phyloP scores from a whole-genome alignment of 2,113 vertebrate species.

The Mixornis gularis region DNA sequence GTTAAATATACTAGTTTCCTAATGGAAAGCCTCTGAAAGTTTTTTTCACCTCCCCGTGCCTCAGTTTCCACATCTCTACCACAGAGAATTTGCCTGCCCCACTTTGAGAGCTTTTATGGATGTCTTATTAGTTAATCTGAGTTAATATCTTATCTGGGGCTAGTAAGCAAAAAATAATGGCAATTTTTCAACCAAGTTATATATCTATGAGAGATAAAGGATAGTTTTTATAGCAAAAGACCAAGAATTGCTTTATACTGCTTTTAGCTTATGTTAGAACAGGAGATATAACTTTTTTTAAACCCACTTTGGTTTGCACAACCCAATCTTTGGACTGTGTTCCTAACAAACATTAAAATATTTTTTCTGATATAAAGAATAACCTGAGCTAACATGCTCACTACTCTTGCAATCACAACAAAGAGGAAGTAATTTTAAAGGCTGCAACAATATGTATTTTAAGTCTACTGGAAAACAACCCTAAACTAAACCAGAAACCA shows the following conservation, averaged over 20 bases:
- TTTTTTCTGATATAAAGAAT: not conserved
- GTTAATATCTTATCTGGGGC: not conserved
- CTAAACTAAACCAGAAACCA: not conserved
- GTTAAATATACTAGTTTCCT: not conserved
- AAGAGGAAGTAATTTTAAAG: not conserved
- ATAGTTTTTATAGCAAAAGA: not conserved
- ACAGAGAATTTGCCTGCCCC: not conserved
- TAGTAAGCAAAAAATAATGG: not conserved
- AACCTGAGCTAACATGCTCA: not conserved
- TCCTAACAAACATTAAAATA: not conserved
- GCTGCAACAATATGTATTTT: not conserved
- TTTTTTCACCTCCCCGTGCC: not conserved
- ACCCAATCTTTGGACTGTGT: not conserved
- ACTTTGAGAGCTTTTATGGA: not conserved
- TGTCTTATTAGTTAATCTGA: not conserved
- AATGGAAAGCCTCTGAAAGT: not conserved
- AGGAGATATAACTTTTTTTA: not conserved
- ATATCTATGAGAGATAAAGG: not conserved
- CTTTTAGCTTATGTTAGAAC: not conserved
- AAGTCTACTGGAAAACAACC: not conserved
- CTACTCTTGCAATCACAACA: not conserved
- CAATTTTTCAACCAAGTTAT: not conserved
- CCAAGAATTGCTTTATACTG: not conserved
- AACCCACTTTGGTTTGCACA: not conserved
- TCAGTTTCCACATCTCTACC: not conserved